phyloP scores from a whole-genome alignment of 2,888 invertebrate species.

The Myopa testacea region DNA sequence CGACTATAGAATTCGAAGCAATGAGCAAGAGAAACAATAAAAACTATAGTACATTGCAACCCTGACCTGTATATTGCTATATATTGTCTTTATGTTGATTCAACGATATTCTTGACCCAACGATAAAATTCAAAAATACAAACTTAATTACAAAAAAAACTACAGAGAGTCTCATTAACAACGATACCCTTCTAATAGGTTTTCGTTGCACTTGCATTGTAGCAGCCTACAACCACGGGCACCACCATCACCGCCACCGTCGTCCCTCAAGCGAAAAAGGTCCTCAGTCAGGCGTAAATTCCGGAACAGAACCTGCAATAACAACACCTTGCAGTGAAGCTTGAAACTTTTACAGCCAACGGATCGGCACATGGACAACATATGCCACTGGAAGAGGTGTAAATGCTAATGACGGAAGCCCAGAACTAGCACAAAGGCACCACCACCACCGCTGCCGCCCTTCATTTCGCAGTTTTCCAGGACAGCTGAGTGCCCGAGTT shows the following conservation, averaged over 20 bases:
- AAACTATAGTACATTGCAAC: too few species aligned
- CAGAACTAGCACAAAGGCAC: neutral
- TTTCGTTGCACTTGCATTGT: neutral
- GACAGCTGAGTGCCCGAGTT: neutral
- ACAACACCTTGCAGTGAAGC: slow-evolving; percentile 21
- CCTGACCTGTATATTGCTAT: too few species aligned
- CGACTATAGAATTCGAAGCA: too few species aligned
- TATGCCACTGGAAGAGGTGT: slow-evolving; percentile 16
- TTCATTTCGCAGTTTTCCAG: slow-evolving; percentile 13
- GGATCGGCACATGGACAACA: slow-evolving; percentile 9
- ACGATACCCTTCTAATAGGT: neutral
- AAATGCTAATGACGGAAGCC: slow-evolving; percentile 5
- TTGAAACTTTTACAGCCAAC: slow-evolving; percentile 1
- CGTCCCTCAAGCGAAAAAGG: neutral
- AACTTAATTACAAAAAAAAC: neutral
- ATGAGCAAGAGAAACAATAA: too few species aligned
- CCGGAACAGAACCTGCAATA: slow-evolving; percentile 16
- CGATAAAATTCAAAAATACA: too few species aligned
- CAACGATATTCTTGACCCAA: too few species aligned
- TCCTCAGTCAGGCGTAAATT: slow-evolving; percentile 34
- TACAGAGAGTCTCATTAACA: neutral
- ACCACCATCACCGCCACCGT: neutral
- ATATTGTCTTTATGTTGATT: too few species aligned
- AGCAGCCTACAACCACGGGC: too few species aligned
- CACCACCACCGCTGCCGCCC: neutral